Percentiles rank a stretch among this genome's conserved stretches.
phyloP scores from a whole-genome alignment of 2,888 invertebrate genomes.

The Stramonita haemastoma region DNA sequence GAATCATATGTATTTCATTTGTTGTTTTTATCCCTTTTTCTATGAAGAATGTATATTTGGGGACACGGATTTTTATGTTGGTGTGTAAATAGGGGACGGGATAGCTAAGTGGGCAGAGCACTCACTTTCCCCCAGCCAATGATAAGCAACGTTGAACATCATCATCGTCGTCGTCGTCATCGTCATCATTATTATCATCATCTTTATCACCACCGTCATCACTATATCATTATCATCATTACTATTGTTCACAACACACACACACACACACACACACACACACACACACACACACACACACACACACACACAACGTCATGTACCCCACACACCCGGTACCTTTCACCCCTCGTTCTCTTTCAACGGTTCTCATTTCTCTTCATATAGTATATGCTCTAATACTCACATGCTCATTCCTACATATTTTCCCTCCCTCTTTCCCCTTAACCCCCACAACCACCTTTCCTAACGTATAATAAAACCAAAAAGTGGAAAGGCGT shows the following conservation, averaged over 20 bases:
- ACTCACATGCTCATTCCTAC: neutral
- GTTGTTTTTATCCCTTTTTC: too few species aligned
- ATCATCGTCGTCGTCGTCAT: too few species aligned
- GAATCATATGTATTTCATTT: too few species aligned
- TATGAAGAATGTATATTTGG: too few species aligned
- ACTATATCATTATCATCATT: too few species aligned
- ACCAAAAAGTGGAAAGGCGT: too few species aligned
- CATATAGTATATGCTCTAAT: neutral
- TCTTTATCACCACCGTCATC: too few species aligned
- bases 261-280: neutral
- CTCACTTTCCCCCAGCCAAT: too few species aligned
- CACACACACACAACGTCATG: neutral
- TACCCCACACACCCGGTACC: neutral
- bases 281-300: neutral
- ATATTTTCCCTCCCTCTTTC: neutral
- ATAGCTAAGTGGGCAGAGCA: neutral
- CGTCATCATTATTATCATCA: too few species aligned
- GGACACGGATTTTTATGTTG: too few species aligned
- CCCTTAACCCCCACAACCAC: neutral
- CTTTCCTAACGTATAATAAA: neutral
- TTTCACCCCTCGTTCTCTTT: neutral
- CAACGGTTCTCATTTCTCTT: neutral
- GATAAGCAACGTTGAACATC: too few species aligned
- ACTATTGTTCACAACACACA: neutral
- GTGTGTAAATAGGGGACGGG: neutral